These are phyloP conservation scores for Doris montereyensis DNA, from an alignment of 2,888 invertebrate species.

Conservation along the genomic window DNA sequence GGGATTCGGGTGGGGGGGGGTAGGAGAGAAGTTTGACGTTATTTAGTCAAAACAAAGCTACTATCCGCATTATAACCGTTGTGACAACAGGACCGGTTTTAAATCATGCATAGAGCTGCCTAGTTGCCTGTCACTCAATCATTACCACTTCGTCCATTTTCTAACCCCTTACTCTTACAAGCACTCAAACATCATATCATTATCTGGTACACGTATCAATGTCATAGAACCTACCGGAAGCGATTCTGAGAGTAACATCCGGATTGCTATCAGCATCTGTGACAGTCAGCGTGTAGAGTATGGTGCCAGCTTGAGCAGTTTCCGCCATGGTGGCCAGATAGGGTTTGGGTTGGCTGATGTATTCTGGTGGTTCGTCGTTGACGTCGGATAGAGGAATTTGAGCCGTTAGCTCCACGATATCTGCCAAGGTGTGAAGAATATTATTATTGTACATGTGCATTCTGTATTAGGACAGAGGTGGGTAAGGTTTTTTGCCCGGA, in stretches of 20 bases:
- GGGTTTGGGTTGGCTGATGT: conserved; percentile 96
- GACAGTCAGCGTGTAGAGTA: conserved; percentile 95
- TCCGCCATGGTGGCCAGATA: conserved; percentile 98
- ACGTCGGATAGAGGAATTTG: conserved; percentile 96
- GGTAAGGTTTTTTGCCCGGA: too few species aligned
- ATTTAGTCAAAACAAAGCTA: too few species aligned
- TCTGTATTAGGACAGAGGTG: neutral
- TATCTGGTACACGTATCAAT: too few species aligned
- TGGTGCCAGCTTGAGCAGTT: conserved; percentile 94
- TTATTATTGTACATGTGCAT: neutral
- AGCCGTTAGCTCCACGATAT: conserved; percentile 75
- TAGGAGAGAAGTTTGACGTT: too few species aligned
- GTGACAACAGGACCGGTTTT: too few species aligned
- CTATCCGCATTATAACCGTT: too few species aligned
- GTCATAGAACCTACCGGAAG: conserved; percentile 55
- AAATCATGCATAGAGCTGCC: too few species aligned
- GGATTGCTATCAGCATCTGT: conserved; percentile 96
- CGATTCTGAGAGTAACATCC: conserved; percentile 70
- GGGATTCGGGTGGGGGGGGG: too few species aligned
- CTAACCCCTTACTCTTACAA: too few species aligned
- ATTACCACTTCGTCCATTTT: too few species aligned
- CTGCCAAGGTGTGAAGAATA: conserved; percentile 42
- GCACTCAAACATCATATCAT: too few species aligned
- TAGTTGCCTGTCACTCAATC: too few species aligned
- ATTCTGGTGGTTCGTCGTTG: conserved; percentile 97